These are phyloP conservation scores for Drosophila yooni DNA, from an alignment of 2,888 invertebrate species.

Conservation along the genomic window DNA sequence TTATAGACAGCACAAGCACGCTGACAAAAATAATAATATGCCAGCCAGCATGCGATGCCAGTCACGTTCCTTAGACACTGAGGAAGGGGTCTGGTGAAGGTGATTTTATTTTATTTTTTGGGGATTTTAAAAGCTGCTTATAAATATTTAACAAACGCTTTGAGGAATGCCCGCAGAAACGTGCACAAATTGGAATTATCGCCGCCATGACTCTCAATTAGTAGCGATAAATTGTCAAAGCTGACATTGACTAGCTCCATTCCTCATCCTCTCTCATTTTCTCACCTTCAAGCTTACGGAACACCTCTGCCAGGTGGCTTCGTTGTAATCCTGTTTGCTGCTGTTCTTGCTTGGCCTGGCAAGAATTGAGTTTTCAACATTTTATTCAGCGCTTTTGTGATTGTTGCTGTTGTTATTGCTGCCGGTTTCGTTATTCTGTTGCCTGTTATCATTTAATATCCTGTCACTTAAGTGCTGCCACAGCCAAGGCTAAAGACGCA, in stretches of 20 bases:
- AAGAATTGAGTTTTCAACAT: slow-evolving; percentile 19
- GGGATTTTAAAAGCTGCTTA: slow-evolving; percentile 40
- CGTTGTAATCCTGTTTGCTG: slow-evolving; percentile 41
- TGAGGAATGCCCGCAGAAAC: slow-evolving; percentile 52
- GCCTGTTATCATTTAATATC: slow-evolving; percentile 78
- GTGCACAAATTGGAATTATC: slow-evolving; percentile 78
- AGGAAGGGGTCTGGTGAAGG: background rate
- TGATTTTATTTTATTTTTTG: background rate
- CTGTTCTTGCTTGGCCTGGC: slow-evolving; percentile 22
- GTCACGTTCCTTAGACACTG: slow-evolving; percentile 51
- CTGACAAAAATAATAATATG: slow-evolving; percentile 58
- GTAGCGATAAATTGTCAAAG: slow-evolving; percentile 76
- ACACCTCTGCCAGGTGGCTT: slow-evolving; percentile 24
- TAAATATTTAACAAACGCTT: slow-evolving; percentile 69
- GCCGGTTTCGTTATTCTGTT: slow-evolving; percentile 21
- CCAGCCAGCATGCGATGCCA: slow-evolving; percentile 51
- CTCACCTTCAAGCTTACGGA: background rate
- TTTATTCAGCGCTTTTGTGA: slow-evolving; percentile 24
- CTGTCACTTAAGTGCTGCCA: slow-evolving; percentile 68
- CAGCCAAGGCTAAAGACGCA: slow-evolving; percentile 11
- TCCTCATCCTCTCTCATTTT: background rate
- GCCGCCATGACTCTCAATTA: slow-evolving; percentile 77
- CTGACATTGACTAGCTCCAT: slow-evolving; percentile 20
- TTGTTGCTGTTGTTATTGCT: slow-evolving; percentile 13
- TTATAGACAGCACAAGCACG: slow-evolving; percentile 58